A percentile compares a stretch with the other conserved stretches of the same genome.
Conservation (phyloP, 1,140 invertebrate species). For the Nylanderia fulva region DNA sequence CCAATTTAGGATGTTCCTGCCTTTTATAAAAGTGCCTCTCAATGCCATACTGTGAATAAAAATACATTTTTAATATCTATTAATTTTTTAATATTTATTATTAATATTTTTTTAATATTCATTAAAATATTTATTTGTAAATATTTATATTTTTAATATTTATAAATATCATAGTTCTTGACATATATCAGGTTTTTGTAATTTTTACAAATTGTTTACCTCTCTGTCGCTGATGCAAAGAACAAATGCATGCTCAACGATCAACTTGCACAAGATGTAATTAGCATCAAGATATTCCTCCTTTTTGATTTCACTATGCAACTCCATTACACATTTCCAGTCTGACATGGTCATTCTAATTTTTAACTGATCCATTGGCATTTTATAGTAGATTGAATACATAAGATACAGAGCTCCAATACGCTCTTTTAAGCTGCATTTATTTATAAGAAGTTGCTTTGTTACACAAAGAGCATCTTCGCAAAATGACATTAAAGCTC, state of each 20-base stretch:
- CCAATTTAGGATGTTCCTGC: neutral
- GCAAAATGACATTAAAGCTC: constrained; percentile 80
- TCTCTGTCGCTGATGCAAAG: constrained; percentile 78
- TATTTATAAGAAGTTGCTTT: constrained; percentile 79
- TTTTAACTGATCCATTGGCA: constrained; percentile 78
- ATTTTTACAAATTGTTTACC: constrained; percentile 52
- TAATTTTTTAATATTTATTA: constrained; percentile 1
- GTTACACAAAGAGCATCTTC: constrained; percentile 81
- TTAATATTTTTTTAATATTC: neutral
- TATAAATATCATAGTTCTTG: neutral
- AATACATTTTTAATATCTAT: neutral
- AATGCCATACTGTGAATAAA: constrained; percentile 77
- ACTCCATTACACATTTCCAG: constrained; percentile 76
- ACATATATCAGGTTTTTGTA: constrained; percentile 2
- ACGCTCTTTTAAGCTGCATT: constrained; percentile 76
- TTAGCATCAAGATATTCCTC: constrained; percentile 81
- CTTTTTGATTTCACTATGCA: constrained; percentile 76
- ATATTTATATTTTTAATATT: too few relatives aligned
- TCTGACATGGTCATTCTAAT: constrained; percentile 80
- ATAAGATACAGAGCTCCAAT: constrained; percentile 82
- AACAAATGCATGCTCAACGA: constrained; percentile 78
- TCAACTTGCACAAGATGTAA: constrained; percentile 82
- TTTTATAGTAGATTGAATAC: constrained; percentile 83
- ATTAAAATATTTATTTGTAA: too few relatives aligned
- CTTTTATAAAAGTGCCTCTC: constrained; percentile 75